A percentile compares a stretch with the other conserved stretches of the same genome.
Conservation (phyloP, 2,888 invertebrate species). For the Phortica magna region DNA sequence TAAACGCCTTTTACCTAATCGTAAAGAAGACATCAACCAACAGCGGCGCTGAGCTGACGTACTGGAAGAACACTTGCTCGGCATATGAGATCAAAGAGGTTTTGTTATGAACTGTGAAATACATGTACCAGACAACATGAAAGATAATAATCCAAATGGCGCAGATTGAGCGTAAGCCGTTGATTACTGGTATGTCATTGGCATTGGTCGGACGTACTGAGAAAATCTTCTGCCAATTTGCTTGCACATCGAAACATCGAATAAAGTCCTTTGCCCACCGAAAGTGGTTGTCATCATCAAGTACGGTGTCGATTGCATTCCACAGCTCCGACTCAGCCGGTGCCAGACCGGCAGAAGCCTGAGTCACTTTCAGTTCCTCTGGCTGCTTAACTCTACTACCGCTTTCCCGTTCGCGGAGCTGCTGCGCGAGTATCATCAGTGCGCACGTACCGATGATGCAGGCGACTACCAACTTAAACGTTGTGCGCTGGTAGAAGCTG, state of each 20-base stretch:
- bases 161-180: conserved; percentile 76
- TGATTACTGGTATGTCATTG: conserved; percentile 75
- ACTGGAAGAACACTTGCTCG: conserved; percentile 76
- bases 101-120: conserved; percentile 77
- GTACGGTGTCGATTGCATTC: conserved; percentile 54
- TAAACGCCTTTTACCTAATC: conserved; percentile 68
- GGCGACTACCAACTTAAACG: conserved; percentile 68
- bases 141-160: conserved; percentile 77
- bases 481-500: conserved; percentile 72
- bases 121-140: conserved; percentile 78
- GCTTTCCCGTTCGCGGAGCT: conserved; percentile 44
- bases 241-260: conserved; percentile 74
- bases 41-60: conserved; percentile 76
- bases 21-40: conserved; percentile 78
- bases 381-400: background rate
- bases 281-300: conserved; percentile 41
- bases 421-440: conserved; percentile 66
- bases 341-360: conserved; percentile 46
- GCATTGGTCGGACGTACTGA: conserved; percentile 58
- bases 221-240: conserved; percentile 71
- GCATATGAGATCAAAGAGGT: conserved; percentile 74
- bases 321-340: conserved; percentile 60
- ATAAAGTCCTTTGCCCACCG: conserved; percentile 60
- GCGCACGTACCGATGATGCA: conserved; percentile 63
- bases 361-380: background rate